Evolutionary conservation across 2,888 invertebrate species (phyloP).

Genomic region (Stenodema calcarata): DNA sequence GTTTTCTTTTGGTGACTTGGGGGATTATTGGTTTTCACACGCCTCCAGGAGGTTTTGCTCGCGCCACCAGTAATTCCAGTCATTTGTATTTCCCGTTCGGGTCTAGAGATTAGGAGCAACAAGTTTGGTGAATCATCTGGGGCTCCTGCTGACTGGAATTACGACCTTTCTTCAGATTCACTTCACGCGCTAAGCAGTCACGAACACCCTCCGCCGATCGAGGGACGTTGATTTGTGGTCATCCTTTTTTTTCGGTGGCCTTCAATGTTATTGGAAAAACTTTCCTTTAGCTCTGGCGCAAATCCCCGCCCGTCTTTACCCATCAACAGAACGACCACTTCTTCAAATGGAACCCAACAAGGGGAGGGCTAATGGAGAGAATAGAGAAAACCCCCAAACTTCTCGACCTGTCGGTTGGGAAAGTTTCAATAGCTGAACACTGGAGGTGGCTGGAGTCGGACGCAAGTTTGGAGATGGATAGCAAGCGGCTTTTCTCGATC

Average conservation of each 20-base stretch:
- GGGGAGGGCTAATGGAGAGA: background rate
- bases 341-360: background rate
- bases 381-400: background rate
- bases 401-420: background rate
- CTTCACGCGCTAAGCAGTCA: background rate
- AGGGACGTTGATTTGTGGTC: constrained; percentile 24
- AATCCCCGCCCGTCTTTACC: background rate
- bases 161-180: background rate
- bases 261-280: constrained; percentile 33
- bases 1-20: no score
- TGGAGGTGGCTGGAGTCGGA: background rate
- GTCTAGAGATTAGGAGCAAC: no score
- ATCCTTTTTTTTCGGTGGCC: constrained; percentile 1
- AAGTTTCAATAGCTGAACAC: constrained; percentile 11
- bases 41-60: no score
- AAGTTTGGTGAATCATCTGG: background rate
- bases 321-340: background rate
- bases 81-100: no score
- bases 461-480: background rate
- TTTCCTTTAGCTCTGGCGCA: background rate
- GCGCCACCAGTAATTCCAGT: no score
- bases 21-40: no score
- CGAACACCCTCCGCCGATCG: background rate
- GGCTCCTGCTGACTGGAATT: background rate
- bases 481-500: background rate